phyloP scores from a whole-genome alignment of 2,113 vertebrate species.

The Phrynosoma blainvillii region DNA sequence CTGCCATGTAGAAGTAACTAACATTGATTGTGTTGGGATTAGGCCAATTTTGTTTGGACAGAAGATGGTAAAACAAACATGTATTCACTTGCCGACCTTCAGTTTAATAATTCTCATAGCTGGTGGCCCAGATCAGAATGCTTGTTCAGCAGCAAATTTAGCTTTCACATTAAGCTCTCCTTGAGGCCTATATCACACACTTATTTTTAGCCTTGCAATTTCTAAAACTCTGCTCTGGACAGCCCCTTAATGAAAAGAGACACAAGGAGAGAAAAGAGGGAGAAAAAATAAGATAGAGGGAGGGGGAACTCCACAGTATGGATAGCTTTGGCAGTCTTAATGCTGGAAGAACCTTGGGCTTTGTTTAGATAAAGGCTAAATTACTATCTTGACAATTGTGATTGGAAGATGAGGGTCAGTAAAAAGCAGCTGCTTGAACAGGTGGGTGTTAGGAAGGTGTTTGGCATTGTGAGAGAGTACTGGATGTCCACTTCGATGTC shows the following conservation, averaged over 20 bases:
- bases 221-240: background rate
- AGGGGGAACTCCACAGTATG: background rate
- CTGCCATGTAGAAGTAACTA: no score
- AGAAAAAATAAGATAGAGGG: background rate
- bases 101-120: background rate
- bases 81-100: background rate
- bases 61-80: background rate
- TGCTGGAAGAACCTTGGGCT: background rate
- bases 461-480: background rate
- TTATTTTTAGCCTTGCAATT: constrained; percentile 8
- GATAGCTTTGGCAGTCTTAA: background rate
- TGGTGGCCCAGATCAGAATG: background rate
- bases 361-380: constrained; percentile 26
- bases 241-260: constrained; percentile 32
- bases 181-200: background rate
- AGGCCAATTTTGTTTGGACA: background rate
- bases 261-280: background rate
- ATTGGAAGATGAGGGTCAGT: constrained; percentile 12
- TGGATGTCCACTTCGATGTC: background rate
- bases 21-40: background rate
- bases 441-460: background rate
- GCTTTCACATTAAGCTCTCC: constrained; percentile 7
- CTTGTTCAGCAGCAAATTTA: constrained; percentile 5
- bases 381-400: constrained; percentile 34
- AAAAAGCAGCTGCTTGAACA: background rate